These are phyloP conservation scores for Eristalinus sepulchralis DNA, from an alignment of 2,888 invertebrate genomes.

Conservation along the genomic window DNA sequence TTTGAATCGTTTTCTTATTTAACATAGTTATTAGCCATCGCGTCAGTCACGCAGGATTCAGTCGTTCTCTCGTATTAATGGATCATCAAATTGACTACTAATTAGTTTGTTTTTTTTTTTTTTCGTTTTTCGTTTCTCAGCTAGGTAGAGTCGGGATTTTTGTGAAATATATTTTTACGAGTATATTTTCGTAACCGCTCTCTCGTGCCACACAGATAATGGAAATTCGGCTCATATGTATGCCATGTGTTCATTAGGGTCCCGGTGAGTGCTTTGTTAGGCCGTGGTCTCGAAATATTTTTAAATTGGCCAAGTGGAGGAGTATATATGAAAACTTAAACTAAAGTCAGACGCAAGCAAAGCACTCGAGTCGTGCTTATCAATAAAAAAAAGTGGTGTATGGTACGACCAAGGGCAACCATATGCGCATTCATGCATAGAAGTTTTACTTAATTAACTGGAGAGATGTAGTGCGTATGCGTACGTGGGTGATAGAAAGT, in stretches of 20 bases:
- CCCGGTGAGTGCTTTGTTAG: slow-evolving; percentile 4
- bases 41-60: background rate
- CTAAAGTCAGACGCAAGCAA: no score
- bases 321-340: no score
- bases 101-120: background rate
- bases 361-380: no score
- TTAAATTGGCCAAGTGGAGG: no score
- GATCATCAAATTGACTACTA: background rate
- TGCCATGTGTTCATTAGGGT: background rate
- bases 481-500: background rate
- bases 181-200: no score
- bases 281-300: no score
- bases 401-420: slow-evolving; percentile 18
- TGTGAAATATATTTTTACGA: no score
- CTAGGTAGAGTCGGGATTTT: no score
- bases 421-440: slow-evolving; percentile 56
- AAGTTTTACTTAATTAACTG: slow-evolving; percentile 58
- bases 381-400: slow-evolving; percentile 24
- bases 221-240: background rate
- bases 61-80: background rate
- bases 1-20: background rate
- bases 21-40: background rate
- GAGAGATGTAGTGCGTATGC: slow-evolving; percentile 18
- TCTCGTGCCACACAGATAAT: no score
- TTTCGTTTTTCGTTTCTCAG: no score